phyloP scores from a whole-genome alignment of 2,113 vertebrate genomes.

The Sinosuthora webbiana region DNA sequence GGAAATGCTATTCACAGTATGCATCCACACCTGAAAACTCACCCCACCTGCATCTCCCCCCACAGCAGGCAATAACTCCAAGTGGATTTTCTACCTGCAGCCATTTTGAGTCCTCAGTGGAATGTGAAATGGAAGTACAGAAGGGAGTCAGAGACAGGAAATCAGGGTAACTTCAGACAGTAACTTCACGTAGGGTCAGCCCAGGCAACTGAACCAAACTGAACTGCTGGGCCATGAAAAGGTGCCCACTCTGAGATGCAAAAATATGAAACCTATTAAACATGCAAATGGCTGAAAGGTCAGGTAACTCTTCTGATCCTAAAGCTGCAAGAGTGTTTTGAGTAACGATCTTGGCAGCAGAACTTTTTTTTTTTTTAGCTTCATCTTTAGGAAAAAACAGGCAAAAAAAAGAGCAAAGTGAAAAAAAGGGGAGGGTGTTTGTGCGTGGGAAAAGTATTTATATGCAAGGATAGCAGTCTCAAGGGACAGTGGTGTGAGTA shows the following conservation, averaged over 20 bases:
- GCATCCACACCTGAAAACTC: not conserved
- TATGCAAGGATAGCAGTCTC: not conserved
- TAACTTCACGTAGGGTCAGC: not conserved
- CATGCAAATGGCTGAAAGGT: not conserved
- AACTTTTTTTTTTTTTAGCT: not conserved
- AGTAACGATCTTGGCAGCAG: not conserved
- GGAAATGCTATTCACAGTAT: not conserved
- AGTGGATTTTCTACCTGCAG: constrained; percentile 13
- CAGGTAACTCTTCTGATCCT: not conserved
- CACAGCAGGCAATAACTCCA: not conserved
- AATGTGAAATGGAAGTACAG: constrained; percentile 37
- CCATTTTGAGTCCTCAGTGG: constrained; percentile 42
- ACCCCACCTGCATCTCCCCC: not conserved
- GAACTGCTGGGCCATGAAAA: not conserved
- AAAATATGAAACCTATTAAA: not conserved
- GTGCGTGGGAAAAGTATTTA: not conserved
- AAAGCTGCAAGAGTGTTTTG: not conserved
- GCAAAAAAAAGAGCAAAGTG: not conserved
- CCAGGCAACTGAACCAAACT: not conserved
- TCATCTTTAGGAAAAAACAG: not conserved
- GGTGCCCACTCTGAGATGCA: not conserved
- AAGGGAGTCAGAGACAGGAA: not conserved
- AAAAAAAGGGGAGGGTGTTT: not conserved
- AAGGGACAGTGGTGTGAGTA: not conserved
- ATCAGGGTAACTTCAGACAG: not conserved